Percentiles rank a stretch among this genome's conserved stretches.
phyloP scores from a whole-genome alignment of 2,888 invertebrate species.

The Scrobipalpa costella region DNA sequence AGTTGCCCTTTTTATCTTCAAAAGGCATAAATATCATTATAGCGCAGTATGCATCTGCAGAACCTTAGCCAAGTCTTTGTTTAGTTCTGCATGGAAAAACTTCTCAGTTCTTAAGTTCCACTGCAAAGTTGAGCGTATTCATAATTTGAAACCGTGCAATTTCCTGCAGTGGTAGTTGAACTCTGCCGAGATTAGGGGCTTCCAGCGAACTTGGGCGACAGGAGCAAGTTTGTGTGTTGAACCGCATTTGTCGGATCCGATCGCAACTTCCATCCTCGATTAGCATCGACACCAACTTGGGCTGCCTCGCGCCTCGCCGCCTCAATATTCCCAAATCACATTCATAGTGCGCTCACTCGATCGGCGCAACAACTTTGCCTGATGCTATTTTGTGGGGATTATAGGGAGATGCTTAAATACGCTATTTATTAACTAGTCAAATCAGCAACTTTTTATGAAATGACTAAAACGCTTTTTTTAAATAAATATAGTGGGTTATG shows the following conservation, averaged over 20 bases:
- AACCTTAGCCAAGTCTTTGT: neutral
- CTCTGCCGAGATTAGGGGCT: conserved; percentile 37
- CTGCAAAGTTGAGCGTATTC: conserved; percentile 17
- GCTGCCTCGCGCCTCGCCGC: conserved; percentile 32
- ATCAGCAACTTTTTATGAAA: too few species aligned
- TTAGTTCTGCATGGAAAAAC: conserved; percentile 14
- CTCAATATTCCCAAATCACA: conserved; percentile 41
- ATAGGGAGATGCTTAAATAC: neutral
- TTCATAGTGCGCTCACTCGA: conserved; percentile 25
- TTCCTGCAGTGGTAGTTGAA: conserved; percentile 25
- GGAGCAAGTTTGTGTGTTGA: conserved; percentile 62
- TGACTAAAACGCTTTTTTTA: too few species aligned
- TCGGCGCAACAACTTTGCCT: neutral
- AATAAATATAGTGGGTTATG: too few species aligned
- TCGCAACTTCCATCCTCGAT: conserved; percentile 60
- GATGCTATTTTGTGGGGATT: conserved; percentile 7
- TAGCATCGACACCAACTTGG: conserved; percentile 65
- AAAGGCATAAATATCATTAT: conserved; percentile 1
- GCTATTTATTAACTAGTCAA: too few species aligned
- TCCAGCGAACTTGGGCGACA: conserved; percentile 39
- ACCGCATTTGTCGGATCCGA: conserved; percentile 69
- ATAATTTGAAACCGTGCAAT: conserved; percentile 26
- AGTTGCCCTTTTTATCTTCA: conserved; percentile 31
- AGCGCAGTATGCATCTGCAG: neutral
- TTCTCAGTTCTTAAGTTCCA: conserved; percentile 12